Evolutionary conservation across 1,140 invertebrate species (phyloP).

Genomic region (Rhyacophila brunnea): DNA sequence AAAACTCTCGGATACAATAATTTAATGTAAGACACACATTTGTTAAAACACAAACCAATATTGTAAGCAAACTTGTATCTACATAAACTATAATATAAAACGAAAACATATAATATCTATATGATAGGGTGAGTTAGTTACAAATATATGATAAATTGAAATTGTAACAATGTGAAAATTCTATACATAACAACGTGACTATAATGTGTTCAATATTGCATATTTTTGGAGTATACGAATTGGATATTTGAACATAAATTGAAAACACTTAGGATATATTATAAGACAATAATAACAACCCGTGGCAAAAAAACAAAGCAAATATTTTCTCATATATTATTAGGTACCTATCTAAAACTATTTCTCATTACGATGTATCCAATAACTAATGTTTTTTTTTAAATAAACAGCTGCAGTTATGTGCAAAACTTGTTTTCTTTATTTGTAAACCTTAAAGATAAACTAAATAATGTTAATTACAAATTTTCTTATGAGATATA

Average conservation of each 20-base stretch:
- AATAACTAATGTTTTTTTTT: background rate
- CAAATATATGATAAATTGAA: slow-evolving; percentile 34
- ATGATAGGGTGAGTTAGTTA: slow-evolving; percentile 41
- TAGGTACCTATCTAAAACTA: background rate
- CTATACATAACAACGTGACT: slow-evolving; percentile 37
- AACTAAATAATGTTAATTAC: background rate
- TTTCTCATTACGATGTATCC: too few species aligned
- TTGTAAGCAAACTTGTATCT: slow-evolving; percentile 35
- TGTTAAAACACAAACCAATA: slow-evolving; percentile 43
- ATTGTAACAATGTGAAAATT: slow-evolving; percentile 35
- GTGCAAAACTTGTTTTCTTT: too few species aligned
- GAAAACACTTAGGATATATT: background rate
- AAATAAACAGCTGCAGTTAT: too few species aligned
- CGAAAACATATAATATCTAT: slow-evolving; percentile 32
- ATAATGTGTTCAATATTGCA: slow-evolving; percentile 9
- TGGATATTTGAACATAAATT: background rate
- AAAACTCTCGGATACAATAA: slow-evolving; percentile 31
- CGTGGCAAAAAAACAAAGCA: slow-evolving; percentile 6
- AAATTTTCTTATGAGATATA: slow-evolving; percentile 3
- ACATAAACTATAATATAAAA: slow-evolving; percentile 36
- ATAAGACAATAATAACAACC: slow-evolving; percentile 4
- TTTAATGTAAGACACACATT: slow-evolving; percentile 37
- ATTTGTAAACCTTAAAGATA: background rate
- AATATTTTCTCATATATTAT: slow-evolving; percentile 1
- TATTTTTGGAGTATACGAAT: slow-evolving; percentile 10